Percentiles rank a stretch among this genome's conserved stretches.
phyloP scores from a whole-genome alignment of 2,888 invertebrate species.

The Hipparchia sbordonii region DNA sequence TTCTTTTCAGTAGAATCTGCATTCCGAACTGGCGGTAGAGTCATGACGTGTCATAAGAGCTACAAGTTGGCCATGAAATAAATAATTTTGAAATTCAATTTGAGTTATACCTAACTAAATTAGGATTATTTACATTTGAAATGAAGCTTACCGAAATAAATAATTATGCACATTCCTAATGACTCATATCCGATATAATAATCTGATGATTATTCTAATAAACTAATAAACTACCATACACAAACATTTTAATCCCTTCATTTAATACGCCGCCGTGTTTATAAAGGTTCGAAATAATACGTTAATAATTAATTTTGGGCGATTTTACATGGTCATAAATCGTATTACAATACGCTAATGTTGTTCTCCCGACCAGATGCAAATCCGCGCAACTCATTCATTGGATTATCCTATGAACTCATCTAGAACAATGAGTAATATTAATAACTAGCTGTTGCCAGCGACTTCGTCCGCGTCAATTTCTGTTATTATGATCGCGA shows the following conservation, averaged over 20 bases:
- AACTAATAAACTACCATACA: background rate
- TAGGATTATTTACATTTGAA: background rate
- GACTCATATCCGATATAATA: background rate
- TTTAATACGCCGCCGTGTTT: background rate
- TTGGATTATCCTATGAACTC: too few species aligned
- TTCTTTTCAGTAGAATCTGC: too few species aligned
- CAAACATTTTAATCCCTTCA: background rate
- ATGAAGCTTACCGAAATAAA: background rate
- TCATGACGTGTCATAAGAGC: too few species aligned
- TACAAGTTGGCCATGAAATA: too few species aligned
- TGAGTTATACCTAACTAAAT: too few species aligned
- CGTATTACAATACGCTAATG: background rate
- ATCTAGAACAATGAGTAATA: too few species aligned
- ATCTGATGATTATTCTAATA: constrained; percentile 1
- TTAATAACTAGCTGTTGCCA: too few species aligned
- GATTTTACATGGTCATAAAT: background rate
- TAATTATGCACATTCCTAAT: background rate
- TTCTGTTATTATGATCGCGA: too few species aligned
- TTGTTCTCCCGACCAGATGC: background rate
- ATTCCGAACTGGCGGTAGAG: too few species aligned
- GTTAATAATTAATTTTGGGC: background rate
- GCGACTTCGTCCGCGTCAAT: too few species aligned
- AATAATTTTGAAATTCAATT: too few species aligned
- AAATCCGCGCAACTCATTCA: too few species aligned
- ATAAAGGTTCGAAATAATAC: background rate